Base-by-base conservation (phyloP, 2,888 invertebrate species). In the Cerastis leucographa region DNA sequence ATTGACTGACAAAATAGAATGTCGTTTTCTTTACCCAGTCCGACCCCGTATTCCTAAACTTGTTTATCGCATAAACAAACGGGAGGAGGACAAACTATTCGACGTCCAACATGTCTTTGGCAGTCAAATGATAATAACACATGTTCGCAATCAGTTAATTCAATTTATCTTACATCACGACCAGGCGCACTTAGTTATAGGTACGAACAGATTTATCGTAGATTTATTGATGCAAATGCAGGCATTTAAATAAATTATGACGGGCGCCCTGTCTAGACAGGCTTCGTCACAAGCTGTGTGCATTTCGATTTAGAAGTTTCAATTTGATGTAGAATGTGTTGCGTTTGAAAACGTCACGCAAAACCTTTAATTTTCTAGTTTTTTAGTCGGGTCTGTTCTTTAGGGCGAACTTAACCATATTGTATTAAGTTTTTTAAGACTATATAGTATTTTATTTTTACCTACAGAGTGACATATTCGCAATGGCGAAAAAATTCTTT, bases 171-270 rank as follows among this genome's bases (percentile, higher is more conserved):
- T 62, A 46, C 65, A 69, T 59, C 68, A 66, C 56, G n/a, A 51
- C 49, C 54, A 29, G n/a, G 29, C 44, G 25, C 44, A 61, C 74
- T 73, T 84, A 35, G 35, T 56, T n/a, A n/a, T 67, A 69, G 66
- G 42, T 79, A 71, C 8, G 64, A 64, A 64, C 74, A 80, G 65
- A 74, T 86, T 84, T 80, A 86, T 84, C 40, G 81, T 65, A 61
- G 67, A 66, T 77, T 82, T 80, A 84, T 84, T 74, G 81, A 81
- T 85, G 86, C 86, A 85, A 85, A 81, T 82, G 74, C 74, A 68
- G 71, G 70, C 76, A 85, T 82, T 85, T 85, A 76, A 82, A 85
- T 85, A 81, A 76, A 81, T 84, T 81, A 81, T 81, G 81, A 84
- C 85, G 82, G 82, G 85, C 82, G 85, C 82, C 85, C 35, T 54